phyloP scores from a whole-genome alignment of 2,797 vertebrate genomes.

The Megaceryle alcyon region DNA sequence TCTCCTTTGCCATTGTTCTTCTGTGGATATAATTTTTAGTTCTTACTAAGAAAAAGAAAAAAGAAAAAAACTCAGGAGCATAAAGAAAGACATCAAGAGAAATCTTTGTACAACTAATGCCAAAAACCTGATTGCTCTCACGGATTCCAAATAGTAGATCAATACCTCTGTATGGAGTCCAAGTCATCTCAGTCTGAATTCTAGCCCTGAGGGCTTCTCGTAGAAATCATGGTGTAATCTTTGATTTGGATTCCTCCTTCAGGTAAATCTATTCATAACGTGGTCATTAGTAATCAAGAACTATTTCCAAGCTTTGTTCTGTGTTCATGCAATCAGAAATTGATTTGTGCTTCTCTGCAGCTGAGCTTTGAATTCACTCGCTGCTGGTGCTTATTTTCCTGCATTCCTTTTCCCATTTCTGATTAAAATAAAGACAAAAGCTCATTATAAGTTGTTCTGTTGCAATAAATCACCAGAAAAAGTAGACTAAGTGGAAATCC shows the following conservation, averaged over 20 bases:
- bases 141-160: background rate
- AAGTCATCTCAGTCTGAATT: background rate
- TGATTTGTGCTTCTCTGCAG: background rate
- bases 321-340: slow-evolving; percentile 46
- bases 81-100: background rate
- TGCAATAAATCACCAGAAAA: background rate
- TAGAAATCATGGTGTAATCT: background rate
- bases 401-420: background rate
- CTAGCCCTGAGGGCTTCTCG: background rate
- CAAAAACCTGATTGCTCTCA: background rate
- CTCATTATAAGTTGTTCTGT: background rate
- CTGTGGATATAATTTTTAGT: background rate
- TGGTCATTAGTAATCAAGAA: slow-evolving; percentile 26
- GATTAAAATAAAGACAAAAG: slow-evolving; percentile 10
- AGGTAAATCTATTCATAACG: slow-evolving; percentile 17
- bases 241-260: slow-evolving; percentile 28
- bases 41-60: background rate
- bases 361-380: background rate
- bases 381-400: background rate
- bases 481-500: background rate
- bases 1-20: background rate
- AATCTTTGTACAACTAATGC: background rate
- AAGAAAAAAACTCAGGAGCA: background rate
- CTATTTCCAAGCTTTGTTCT: slow-evolving; percentile 23
- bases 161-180: background rate